Base-by-base conservation (phyloP, 2,113 vertebrate genomes). In the Megaleporinus macrocephalus region DNA sequence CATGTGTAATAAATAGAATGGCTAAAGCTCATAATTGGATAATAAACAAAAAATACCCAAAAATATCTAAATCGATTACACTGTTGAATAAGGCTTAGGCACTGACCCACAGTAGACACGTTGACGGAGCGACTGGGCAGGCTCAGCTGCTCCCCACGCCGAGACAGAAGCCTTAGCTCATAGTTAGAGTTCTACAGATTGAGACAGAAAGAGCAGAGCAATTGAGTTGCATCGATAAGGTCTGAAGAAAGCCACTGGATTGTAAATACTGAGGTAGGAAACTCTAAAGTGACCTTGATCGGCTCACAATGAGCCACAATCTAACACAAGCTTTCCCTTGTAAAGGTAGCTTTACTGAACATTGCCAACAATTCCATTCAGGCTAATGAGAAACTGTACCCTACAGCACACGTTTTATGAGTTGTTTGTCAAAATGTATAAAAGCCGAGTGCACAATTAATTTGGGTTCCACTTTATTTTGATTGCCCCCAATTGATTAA, bases 101-200 rank as follows among this genome's bases (percentile, higher is more conserved):
- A 92, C 95, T 91, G 84, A 99, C 97, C 97, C 4, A 91, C 85
- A 4, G 96, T 99, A 80, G 97, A 98, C 91, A 99, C 87, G 26
- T 97, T 99, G 93, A 97, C 94, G 0, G 94, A 94, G 89, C 96
- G 96, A 94, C 97, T 96, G 87, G 98, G 97, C 24, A 95, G 93
- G 10, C 97, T 98, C 93, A 97, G 94, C 82, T 96, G 93, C 91
- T 93, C 95, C 55, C 95, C 97, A 1, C 92, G 92, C 72, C 95
- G 95, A 89, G 96, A 96, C 90, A 98, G 94, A 47, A 99, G 93
- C 73, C 97, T 94, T 88, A 99, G 95, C 91, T 97, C 96, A 0
- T 98, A 97, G 84, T 94, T 93, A 78, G 94, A 88, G 82, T 97
- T 96, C 97, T 99, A 89, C 0, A 75, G 18, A 71, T 41, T 63